Conservation (phyloP, 2,888 invertebrate genomes). For the Eristalinus sepulchralis region DNA sequence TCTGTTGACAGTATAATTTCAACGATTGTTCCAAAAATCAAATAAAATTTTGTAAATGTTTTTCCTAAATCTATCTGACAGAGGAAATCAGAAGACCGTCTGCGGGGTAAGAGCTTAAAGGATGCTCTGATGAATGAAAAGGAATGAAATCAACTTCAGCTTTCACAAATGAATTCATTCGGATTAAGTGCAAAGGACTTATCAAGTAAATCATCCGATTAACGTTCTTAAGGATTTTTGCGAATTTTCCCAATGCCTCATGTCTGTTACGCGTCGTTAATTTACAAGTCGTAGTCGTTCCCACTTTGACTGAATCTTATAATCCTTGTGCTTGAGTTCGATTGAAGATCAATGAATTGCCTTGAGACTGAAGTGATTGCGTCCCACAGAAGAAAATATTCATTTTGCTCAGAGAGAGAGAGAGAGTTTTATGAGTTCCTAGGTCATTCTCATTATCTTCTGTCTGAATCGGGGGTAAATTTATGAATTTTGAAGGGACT, state of each 20-base stretch:
- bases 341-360: background rate
- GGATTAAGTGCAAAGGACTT: background rate
- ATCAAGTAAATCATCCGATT: background rate
- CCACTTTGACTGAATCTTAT: background rate
- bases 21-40: too few relatives aligned
- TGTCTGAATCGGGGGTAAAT: too few relatives aligned
- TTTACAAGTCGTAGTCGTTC: background rate
- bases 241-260: background rate
- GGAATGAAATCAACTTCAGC: background rate
- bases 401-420: too few relatives aligned
- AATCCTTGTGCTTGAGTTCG: background rate
- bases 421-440: too few relatives aligned
- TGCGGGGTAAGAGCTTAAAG: background rate
- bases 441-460: too few relatives aligned
- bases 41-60: too few relatives aligned
- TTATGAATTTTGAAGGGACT: too few relatives aligned
- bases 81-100: too few relatives aligned
- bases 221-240: background rate
- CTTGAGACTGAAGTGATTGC: too few relatives aligned
- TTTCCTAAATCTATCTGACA: too few relatives aligned
- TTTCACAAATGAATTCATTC: background rate
- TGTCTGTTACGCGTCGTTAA: background rate
- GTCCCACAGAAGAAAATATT: too few relatives aligned
- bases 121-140: background rate
- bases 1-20: too few relatives aligned